Percentiles rank a stretch among this genome's conserved stretches.
These are phyloP conservation scores for Caloenas nicobarica DNA, from an alignment of 2,113 vertebrate species.

Conservation along the genomic window DNA sequence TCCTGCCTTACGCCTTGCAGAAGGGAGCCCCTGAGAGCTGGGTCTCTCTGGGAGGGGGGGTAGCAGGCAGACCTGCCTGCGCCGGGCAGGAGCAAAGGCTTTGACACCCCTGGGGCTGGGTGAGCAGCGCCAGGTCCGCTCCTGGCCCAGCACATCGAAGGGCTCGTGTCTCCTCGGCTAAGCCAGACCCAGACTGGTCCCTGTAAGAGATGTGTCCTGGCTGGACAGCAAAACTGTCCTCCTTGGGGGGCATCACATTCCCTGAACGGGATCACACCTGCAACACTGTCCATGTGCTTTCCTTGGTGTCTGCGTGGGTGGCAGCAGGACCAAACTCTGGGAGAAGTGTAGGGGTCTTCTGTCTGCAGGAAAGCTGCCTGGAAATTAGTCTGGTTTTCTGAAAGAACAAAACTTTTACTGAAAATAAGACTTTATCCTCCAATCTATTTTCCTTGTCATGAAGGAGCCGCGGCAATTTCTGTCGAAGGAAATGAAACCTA, in stretches of 20 bases:
- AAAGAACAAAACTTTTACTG: neutral
- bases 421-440: neutral
- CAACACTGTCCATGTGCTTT: accelerated
- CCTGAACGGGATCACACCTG: neutral
- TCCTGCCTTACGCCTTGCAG: neutral
- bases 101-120: neutral
- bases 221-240: neutral
- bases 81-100: neutral
- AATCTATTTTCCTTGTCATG: neutral
- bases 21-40: neutral
- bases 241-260: neutral
- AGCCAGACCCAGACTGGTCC: neutral
- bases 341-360: neutral
- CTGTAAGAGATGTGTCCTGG: neutral
- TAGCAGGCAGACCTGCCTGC: neutral
- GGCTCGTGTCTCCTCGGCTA: neutral
- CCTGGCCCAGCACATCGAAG: accelerated
- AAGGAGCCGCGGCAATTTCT: neutral
- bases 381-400: neutral
- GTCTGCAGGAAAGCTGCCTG: neutral
- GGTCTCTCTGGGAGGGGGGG: neutral
- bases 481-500: neutral
- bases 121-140: accelerated
- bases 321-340: neutral
- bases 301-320: neutral